Evolutionary conservation across 2,888 invertebrate species (phyloP).

Genomic region (Drosophila nigritarsus): DNA sequence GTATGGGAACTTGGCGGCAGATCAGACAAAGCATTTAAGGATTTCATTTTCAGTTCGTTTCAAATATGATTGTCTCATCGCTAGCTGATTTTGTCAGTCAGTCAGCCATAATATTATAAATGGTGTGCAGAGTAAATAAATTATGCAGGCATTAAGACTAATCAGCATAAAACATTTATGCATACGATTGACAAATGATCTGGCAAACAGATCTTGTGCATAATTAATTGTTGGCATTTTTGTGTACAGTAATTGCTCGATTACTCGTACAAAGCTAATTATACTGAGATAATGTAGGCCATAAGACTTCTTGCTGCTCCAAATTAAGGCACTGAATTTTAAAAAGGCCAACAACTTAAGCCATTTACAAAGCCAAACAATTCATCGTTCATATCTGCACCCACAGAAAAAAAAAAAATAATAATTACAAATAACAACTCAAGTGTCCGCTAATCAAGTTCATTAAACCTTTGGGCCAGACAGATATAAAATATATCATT

Average conservation of each 20-base stretch:
- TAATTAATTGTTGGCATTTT: slow-evolving; percentile 29
- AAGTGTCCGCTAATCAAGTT: slow-evolving; percentile 47
- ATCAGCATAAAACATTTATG: slow-evolving; percentile 17
- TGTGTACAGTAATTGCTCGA: slow-evolving; percentile 17
- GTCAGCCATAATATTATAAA: slow-evolving; percentile 11
- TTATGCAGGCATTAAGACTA: slow-evolving; percentile 33
- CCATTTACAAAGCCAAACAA: slow-evolving; percentile 28
- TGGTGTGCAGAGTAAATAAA: slow-evolving; percentile 1
- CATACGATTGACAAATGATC: slow-evolving; percentile 45
- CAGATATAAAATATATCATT: slow-evolving; percentile 2
- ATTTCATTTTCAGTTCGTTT: not conserved
- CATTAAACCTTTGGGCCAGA: slow-evolving; percentile 48
- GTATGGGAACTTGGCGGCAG: not conserved
- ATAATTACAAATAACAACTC: slow-evolving; percentile 8
- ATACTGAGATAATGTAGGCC: slow-evolving; percentile 45
- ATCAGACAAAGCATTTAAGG: not conserved
- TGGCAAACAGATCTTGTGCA: slow-evolving; percentile 14
- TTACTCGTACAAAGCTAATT: slow-evolving; percentile 13
- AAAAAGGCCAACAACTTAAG: slow-evolving; percentile 29
- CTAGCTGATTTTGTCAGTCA: slow-evolving; percentile 12
- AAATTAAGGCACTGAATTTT: slow-evolving; percentile 32
- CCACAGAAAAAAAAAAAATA: not conserved
- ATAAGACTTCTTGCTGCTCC: slow-evolving; percentile 14
- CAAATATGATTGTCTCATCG: not conserved
- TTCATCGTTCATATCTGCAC: slow-evolving; percentile 16